phyloP scores from a whole-genome alignment of 2,113 vertebrate species.

The Neotragus moschatus region DNA sequence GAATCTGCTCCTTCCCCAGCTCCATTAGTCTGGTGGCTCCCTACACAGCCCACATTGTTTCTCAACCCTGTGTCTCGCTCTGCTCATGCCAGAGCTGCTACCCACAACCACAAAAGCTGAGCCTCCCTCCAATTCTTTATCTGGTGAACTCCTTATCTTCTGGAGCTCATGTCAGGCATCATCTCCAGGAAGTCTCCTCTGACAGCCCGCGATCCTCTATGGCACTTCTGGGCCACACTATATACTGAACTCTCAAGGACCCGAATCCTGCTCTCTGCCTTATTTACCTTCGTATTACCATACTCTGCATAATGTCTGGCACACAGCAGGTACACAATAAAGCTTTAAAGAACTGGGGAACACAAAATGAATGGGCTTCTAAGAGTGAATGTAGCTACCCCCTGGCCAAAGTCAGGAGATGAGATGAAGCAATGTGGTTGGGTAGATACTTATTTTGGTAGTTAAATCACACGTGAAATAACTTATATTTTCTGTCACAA shows the following conservation, averaged over 20 bases:
- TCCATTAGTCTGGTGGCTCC: background rate
- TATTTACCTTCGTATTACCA: background rate
- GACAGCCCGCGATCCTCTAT: background rate
- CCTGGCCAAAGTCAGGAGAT: background rate
- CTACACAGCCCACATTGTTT: background rate
- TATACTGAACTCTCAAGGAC: background rate
- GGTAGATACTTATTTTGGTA: background rate
- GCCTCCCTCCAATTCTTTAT: background rate
- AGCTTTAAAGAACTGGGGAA: background rate
- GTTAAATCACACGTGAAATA: constrained; percentile 7
- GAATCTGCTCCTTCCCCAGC: background rate
- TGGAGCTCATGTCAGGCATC: background rate
- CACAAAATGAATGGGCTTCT: background rate
- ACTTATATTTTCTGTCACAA: background rate
- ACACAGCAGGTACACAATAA: background rate
- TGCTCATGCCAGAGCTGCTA: background rate
- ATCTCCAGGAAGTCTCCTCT: background rate
- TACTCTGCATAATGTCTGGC: background rate
- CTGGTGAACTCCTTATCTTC: background rate
- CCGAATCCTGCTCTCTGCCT: background rate
- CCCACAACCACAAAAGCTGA: background rate
- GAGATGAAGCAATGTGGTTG: background rate
- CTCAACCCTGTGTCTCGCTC: background rate
- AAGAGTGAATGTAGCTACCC: background rate
- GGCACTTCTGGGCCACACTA: background rate